Conservation (phyloP, 2,888 invertebrate genomes). For the Phyto melanocephala region DNA sequence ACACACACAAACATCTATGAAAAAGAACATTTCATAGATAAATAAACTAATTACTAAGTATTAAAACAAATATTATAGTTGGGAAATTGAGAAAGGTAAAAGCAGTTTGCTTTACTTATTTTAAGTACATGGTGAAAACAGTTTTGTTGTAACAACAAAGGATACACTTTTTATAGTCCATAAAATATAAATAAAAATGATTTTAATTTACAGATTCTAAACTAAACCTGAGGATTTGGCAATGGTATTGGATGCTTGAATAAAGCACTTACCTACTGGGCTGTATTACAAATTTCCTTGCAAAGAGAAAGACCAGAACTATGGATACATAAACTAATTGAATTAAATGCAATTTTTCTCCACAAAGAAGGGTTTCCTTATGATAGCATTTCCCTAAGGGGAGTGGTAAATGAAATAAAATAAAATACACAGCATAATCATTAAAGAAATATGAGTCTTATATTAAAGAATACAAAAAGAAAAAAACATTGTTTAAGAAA, state of each 20-base stretch:
- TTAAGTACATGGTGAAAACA: no score
- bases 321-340: conserved; percentile 45
- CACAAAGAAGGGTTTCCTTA: background rate
- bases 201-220: no score
- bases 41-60: conserved; percentile 29
- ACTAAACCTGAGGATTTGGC: no score
- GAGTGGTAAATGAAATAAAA: conserved; percentile 11
- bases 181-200: no score
- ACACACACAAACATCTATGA: no score
- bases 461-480: background rate
- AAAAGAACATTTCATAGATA: background rate
- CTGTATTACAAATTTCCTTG: background rate
- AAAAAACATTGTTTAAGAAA: no score
- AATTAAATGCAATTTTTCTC: conserved; percentile 44
- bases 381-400: conserved; percentile 19
- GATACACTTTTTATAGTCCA: no score
- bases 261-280: no score
- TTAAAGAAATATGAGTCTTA: conserved; percentile 40
- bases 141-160: no score
- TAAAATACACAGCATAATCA: conserved; percentile 34
- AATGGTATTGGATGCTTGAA: no score
- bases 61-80: background rate
- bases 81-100: background rate
- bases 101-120: no score
- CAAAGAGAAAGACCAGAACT: background rate